phyloP scores from a whole-genome alignment of 2,888 invertebrate species.

The Ectemnius continuus region DNA sequence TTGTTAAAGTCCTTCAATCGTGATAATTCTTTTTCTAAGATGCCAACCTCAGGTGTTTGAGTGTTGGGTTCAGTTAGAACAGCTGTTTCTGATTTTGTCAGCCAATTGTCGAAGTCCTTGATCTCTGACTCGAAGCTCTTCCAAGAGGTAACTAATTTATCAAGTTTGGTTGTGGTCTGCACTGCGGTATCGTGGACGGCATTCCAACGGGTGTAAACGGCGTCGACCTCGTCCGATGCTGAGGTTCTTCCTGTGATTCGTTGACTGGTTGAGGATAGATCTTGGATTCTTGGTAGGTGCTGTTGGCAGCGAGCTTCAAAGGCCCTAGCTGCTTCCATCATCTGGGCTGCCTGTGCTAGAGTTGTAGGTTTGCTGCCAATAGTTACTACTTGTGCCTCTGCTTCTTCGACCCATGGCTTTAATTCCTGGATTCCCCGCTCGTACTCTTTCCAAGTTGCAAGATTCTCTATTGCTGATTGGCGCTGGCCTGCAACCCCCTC shows the following conservation, averaged over 20 bases:
- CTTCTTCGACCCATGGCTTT: constrained; percentile 93
- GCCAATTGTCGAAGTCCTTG: constrained; percentile 88
- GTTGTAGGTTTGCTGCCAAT: constrained; percentile 87
- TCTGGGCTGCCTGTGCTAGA: constrained; percentile 88
- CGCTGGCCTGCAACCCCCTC: constrained; percentile 88
- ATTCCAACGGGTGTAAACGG: constrained; percentile 90
- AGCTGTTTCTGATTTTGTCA: constrained; percentile 83
- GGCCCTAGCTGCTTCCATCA: constrained; percentile 85
- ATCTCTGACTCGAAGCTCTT: constrained; percentile 89
- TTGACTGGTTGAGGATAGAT: constrained; percentile 86
- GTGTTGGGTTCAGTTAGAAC: constrained; percentile 82
- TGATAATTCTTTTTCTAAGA: constrained; percentile 87
- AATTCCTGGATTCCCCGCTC: constrained; percentile 88
- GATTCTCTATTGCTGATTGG: constrained; percentile 86
- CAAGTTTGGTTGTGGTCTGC: constrained; percentile 88
- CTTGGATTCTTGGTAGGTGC: constrained; percentile 86
- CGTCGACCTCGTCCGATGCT: constrained; percentile 91
- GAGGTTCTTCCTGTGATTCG: constrained; percentile 87
- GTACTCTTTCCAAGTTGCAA: constrained; percentile 91
- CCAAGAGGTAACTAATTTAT: constrained; percentile 89
- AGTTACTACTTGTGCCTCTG: constrained; percentile 88
- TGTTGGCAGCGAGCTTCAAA: constrained; percentile 89
- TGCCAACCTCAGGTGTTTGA: constrained; percentile 85
- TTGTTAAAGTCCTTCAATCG: constrained; percentile 90
- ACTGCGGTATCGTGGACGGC: constrained; percentile 88